These are phyloP conservation scores for Uloborus diversus DNA, from an alignment of 1,140 invertebrate species.

Conservation along the genomic window DNA sequence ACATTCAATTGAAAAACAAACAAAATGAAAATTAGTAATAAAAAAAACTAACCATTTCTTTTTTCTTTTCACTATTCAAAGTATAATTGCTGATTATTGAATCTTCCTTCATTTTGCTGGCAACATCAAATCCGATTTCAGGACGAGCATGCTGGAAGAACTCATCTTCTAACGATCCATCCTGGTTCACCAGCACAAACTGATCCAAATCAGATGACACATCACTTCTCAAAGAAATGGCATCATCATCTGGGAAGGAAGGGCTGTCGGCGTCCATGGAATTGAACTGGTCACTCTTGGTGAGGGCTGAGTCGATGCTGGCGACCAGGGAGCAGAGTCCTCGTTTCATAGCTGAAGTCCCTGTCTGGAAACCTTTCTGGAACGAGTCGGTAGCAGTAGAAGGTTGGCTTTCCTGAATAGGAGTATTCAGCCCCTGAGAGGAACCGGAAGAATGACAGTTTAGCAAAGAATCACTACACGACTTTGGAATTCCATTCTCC, in stretches of 20 bases:
- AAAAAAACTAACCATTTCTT: slow-evolving; percentile 50
- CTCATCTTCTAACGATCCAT: slow-evolving; percentile 59
- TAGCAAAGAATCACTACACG: slow-evolving; percentile 53
- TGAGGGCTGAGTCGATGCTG: slow-evolving; percentile 80
- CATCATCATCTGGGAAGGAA: slow-evolving; percentile 68
- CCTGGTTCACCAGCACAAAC: slow-evolving; percentile 65
- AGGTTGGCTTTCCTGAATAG: slow-evolving; percentile 26
- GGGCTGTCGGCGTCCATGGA: slow-evolving; percentile 60
- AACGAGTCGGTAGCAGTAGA: slow-evolving; percentile 38
- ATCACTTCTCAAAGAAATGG: slow-evolving; percentile 67
- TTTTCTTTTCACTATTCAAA: slow-evolving; percentile 55
- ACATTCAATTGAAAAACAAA: too few relatives aligned
- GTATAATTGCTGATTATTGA: slow-evolving; percentile 53
- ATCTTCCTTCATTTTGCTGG: slow-evolving; percentile 85
- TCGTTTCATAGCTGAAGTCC: slow-evolving; percentile 72
- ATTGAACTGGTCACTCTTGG: slow-evolving; percentile 60
- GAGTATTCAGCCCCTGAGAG: slow-evolving; percentile 36
- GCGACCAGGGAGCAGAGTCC: slow-evolving; percentile 81
- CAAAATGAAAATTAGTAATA: not conserved
- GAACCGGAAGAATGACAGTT: slow-evolving; percentile 50
- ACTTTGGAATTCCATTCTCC: slow-evolving; percentile 46
- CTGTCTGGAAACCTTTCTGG: slow-evolving; percentile 50
- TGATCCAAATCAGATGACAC: slow-evolving; percentile 67
- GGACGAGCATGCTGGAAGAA: slow-evolving; percentile 57
- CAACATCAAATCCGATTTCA: slow-evolving; percentile 73